These are phyloP conservation scores for Gouania willdenowi DNA, from an alignment of 2,797 vertebrate species.

Conservation along the genomic window DNA sequence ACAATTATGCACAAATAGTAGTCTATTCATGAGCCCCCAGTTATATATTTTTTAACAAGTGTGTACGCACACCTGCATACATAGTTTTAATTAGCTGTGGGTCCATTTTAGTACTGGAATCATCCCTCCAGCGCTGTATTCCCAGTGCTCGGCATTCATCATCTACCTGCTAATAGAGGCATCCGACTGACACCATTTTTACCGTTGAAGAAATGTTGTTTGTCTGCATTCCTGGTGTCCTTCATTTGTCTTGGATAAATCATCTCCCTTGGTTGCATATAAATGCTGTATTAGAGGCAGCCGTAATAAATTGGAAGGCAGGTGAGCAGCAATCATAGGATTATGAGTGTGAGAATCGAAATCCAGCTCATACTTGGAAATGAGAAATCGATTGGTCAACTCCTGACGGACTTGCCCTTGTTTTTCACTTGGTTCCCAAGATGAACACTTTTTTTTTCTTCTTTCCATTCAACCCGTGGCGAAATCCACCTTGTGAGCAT, in stretches of 20 bases:
- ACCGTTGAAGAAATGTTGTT: slow-evolving; percentile 6
- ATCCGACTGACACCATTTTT: slow-evolving; percentile 10
- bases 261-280: slow-evolving; percentile 26
- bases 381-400: neutral
- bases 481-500: too few relatives aligned
- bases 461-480: too few relatives aligned
- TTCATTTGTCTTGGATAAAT: slow-evolving; percentile 25
- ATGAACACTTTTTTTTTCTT: neutral
- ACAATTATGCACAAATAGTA: too few relatives aligned
- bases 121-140: neutral
- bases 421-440: slow-evolving; percentile 6
- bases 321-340: slow-evolving; percentile 2
- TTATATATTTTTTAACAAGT: neutral
- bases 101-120: neutral
- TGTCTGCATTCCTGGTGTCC: slow-evolving; percentile 10
- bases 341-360: neutral
- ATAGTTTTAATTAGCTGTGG: neutral
- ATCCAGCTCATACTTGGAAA: slow-evolving; percentile 3
- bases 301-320: slow-evolving; percentile 9
- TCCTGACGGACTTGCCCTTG: slow-evolving; percentile 4
- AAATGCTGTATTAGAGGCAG: slow-evolving; percentile 29
- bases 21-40: slow-evolving; percentile 20
- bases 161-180: slow-evolving; percentile 1
- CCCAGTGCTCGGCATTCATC: slow-evolving; percentile 1
- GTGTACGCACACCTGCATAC: neutral